These are phyloP conservation scores for Ptilonorhynchus violaceus DNA, from an alignment of 2,113 vertebrate genomes.

Conservation along the genomic window DNA sequence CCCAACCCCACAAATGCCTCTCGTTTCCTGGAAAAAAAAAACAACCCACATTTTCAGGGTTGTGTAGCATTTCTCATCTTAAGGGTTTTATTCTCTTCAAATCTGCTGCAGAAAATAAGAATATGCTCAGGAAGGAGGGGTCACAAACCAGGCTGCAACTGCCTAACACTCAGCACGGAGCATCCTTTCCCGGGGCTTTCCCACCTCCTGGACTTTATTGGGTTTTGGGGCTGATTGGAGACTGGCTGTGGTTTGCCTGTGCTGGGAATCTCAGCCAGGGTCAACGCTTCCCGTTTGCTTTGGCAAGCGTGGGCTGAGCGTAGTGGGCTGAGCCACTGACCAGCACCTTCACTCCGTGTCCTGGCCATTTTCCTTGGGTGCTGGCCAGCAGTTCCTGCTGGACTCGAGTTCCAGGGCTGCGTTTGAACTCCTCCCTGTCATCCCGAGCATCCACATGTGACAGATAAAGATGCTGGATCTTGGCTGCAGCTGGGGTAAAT, in stretches of 20 bases:
- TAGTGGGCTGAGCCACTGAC: background rate
- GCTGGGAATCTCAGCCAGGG: background rate
- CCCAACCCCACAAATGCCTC: background rate
- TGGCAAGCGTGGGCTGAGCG: background rate
- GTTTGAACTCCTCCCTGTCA: background rate
- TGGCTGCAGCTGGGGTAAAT: conserved; percentile 46
- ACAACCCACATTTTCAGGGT: background rate
- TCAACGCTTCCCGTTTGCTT: background rate
- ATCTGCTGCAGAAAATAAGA: background rate
- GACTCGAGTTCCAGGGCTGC: background rate
- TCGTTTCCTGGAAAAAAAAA: background rate
- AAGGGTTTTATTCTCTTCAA: background rate
- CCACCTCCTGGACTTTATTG: background rate
- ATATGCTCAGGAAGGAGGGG: background rate
- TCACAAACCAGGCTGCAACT: background rate
- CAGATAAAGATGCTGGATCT: background rate
- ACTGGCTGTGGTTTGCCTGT: background rate
- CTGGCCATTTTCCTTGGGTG: background rate
- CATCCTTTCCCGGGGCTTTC: background rate
- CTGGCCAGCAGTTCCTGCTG: background rate
- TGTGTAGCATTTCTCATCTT: background rate
- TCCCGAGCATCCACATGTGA: background rate
- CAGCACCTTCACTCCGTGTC: fast-evolving
- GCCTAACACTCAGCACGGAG: background rate
- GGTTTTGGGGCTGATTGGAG: background rate